Evolutionary conservation across 1,140 invertebrate genomes (phyloP).

Genomic region (Drosophila jambulina): DNA sequence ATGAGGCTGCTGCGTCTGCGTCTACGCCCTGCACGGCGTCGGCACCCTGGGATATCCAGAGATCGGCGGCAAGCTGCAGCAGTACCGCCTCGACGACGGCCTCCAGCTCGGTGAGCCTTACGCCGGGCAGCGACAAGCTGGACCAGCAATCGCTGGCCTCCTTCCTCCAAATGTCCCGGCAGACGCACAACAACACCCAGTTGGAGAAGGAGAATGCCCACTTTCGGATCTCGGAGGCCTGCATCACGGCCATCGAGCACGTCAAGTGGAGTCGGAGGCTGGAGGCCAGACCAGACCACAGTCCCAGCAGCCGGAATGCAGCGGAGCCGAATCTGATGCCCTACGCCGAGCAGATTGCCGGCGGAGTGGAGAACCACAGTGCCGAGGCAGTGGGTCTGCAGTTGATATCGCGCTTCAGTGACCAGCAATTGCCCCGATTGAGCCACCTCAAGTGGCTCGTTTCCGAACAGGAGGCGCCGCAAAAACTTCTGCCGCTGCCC

Average conservation of each 20-base stretch:
- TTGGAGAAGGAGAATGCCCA: constrained; percentile 95
- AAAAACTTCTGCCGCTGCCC: constrained; percentile 91
- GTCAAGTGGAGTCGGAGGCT: constrained; percentile 85
- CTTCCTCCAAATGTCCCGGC: constrained; percentile 91
- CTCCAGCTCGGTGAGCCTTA: constrained; percentile 56
- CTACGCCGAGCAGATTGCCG: constrained; percentile 38
- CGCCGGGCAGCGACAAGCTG: constrained; percentile 78
- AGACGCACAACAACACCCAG: constrained; percentile 90
- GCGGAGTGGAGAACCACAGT: constrained; percentile 85
- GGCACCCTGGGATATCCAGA: constrained; percentile 66
- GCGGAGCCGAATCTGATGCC: constrained; percentile 44
- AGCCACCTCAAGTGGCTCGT: constrained; percentile 94
- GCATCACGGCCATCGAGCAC: constrained; percentile 93
- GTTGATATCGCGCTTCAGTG: constrained; percentile 91
- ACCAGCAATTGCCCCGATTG: constrained; percentile 91
- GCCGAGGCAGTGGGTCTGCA: constrained; percentile 93
- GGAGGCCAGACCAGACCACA: constrained; percentile 22
- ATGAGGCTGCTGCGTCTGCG: constrained; percentile 32
- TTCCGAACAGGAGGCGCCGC: constrained; percentile 91
- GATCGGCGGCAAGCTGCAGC: constrained; percentile 17
- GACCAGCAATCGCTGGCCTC: constrained; percentile 91
- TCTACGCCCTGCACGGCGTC: constrained; percentile 85
- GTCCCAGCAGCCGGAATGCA: not conserved
- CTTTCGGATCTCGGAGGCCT: constrained; percentile 93
- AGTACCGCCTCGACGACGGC: constrained; percentile 40